Evolutionary conservation across 2,888 invertebrate species (phyloP).

Genomic region (Neoascia interrupta): DNA sequence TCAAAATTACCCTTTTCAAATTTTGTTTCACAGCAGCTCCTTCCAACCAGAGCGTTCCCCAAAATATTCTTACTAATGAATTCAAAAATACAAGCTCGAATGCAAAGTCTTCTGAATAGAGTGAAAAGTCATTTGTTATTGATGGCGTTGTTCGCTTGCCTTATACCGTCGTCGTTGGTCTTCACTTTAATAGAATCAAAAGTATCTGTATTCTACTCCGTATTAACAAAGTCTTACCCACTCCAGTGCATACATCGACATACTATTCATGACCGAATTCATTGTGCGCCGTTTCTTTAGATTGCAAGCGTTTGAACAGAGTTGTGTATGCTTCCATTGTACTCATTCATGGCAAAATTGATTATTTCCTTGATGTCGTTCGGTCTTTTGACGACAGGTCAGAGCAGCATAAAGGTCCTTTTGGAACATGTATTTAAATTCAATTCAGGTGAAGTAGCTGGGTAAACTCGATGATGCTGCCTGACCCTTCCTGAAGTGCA

Average conservation of each 20-base stretch:
- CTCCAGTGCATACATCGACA: conserved; percentile 4
- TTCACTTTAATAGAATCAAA: conserved; percentile 1
- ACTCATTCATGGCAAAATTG: conserved; percentile 55
- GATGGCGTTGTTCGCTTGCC: conserved; percentile 47
- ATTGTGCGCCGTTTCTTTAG: conserved; percentile 46
- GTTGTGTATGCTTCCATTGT: conserved; percentile 36
- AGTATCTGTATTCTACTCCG: conserved; percentile 32
- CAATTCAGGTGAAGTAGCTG: conserved; percentile 43
- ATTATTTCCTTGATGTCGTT: conserved; percentile 54
- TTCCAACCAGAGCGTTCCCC: no score
- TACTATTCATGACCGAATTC: conserved; percentile 42
- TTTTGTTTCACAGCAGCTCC: no score
- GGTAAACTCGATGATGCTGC: conserved; percentile 36
- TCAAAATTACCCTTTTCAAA: conserved; percentile 33
- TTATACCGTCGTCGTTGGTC: conserved; percentile 7
- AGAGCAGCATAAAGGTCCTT: not conserved
- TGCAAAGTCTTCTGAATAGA: conserved; percentile 19
- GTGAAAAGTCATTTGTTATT: conserved; percentile 56
- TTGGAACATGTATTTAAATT: conserved; percentile 53
- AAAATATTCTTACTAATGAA: conserved; percentile 49
- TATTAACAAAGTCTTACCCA: conserved; percentile 41
- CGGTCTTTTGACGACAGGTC: conserved; percentile 33
- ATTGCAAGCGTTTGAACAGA: conserved; percentile 16
- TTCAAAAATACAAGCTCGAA: no score
- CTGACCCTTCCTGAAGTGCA: conserved; percentile 32